Evolutionary conservation across 2,797 vertebrate species (phyloP), one percentile per base, ranked within the genome.

Genomic region (Glossophaga mutica): DNA sequence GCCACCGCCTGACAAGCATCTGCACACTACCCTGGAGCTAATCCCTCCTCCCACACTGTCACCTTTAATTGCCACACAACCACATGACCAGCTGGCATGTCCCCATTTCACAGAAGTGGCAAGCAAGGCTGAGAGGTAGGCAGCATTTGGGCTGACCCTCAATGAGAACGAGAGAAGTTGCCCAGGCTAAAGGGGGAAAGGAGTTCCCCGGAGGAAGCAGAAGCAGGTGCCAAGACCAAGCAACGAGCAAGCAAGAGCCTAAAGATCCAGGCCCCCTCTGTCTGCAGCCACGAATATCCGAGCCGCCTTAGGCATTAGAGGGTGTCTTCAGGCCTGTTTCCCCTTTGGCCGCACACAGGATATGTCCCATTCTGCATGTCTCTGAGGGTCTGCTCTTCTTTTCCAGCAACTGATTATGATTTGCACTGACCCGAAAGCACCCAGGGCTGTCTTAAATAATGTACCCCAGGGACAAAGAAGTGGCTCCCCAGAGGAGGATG

Each of bases 21-120:
- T 37, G 2, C 0, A 21, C 0, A 10, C 59, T 34, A 22, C 3
- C 57, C 77, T 16, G 2, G 18, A 76, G 65, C 34, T 32, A 18
- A 29, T n/a, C 44, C 88, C 87, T 29, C 76, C 39, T 32, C 19
- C 12, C 76, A 34, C 9, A 16, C 22, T 11, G 50, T 34, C 34
- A 46, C 1, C 6, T 65, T 68, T 24, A 26, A 9, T 73, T 42
- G 59, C 62, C 50, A 78, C 4, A 22, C 65, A 14, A 39, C 74
- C 48, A 67, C 39, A 24, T n/a, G 39, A 76, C 74, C 9, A 82
- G 81, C 29, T 0, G 0, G 26, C 24, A 18, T 9, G 39, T 4
- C n/a, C 87, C 18, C 91, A 77, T 50, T 81, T 68, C 34, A 59
- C 46, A 55, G 68, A 90, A 37, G 71, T 78, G 16, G 70, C 18